Base-by-base conservation (phyloP, 2,888 invertebrate genomes). In the Drosophila mettleri region DNA sequence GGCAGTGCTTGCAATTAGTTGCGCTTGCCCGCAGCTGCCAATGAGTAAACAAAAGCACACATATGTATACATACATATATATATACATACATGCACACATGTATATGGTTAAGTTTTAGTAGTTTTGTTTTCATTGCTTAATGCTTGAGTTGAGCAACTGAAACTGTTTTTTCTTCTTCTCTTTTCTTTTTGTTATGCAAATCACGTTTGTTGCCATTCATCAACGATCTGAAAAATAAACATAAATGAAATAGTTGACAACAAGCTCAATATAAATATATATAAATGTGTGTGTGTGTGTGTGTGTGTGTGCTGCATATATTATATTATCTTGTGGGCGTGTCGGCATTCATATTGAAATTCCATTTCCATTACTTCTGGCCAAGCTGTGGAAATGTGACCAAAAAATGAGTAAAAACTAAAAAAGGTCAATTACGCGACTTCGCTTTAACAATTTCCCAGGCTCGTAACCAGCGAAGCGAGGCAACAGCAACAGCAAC, bases 121-220 rank as follows among this genome's bases (percentile, higher is more conserved):
- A 48, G 38, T 38, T 22, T 41, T 54, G n/a, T 53, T 27, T 46
- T 61, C 45, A 57, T 34, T 24, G 29, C 29, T 41, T 22, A 54
- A 45, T 67, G 68, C 53, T 24, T 63, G 34, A 36, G 39, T 38
- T 58, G 45, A 45, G 49, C 51, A 46, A 27, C 43, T 45, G 45
- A 48, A 48, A 48, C 31, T 14, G 16, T 20, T 48, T 18, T 29
- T 29, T 10, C 2, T 43, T 22, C 43, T 27, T 45, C 43, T 1
- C 49, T 49, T n/a, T n/a, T n/a, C 38, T 34, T 61, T 68, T 86
- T 86, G 82, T 88, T 74, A 86, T 87, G 89, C 89, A 87, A 86
- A 86, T 84, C 51, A 67, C 49, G 62, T 77, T 66, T 77, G 64
- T 45, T 59, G 65, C 74, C 80, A 76, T 69, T 72, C 74, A 45